phyloP scores from a whole-genome alignment of 2,888 invertebrate species.

The Serrognathus titanus region DNA sequence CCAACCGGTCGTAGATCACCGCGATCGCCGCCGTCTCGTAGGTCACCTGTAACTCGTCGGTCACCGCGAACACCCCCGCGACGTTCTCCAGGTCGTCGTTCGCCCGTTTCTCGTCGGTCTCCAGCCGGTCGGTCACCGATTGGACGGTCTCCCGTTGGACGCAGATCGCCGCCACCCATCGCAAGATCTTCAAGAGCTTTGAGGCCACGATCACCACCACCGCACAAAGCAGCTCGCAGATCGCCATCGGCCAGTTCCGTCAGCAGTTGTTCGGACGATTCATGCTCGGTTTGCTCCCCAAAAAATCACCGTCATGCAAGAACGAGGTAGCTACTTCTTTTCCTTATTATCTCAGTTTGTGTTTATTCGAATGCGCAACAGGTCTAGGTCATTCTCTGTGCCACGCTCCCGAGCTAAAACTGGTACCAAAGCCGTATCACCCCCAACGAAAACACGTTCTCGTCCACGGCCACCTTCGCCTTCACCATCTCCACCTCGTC shows the following conservation, averaged over 20 bases:
- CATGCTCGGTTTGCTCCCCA: conserved; percentile 80
- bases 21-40: conserved; percentile 27
- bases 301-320: conserved; percentile 47
- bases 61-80: conserved; percentile 32
- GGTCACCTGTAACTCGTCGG: conserved; percentile 28
- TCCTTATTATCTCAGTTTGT: not conserved
- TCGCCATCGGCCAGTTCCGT: conserved; percentile 73
- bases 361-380: conserved; percentile 23
- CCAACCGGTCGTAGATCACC: conserved; percentile 31
- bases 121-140: conserved; percentile 31
- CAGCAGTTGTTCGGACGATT: conserved; percentile 80
- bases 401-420: conserved; percentile 40
- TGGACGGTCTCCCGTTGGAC: conserved; percentile 33
- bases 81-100: conserved; percentile 34
- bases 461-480: conserved; percentile 51
- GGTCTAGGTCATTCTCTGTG: conserved; percentile 58
- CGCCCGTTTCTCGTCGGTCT: conserved; percentile 28
- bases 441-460: conserved; percentile 53
- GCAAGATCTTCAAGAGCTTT: conserved; percentile 25
- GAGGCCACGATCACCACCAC: conserved; percentile 45
- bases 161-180: conserved; percentile 32
- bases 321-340: conserved; percentile 36
- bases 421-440: conserved; percentile 31
- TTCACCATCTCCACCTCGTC: conserved; percentile 48
- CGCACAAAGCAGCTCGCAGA: conserved; percentile 41